Evolutionary conservation across 2,888 invertebrate species (phyloP).

Genomic region (Thereva nobilitata): DNA sequence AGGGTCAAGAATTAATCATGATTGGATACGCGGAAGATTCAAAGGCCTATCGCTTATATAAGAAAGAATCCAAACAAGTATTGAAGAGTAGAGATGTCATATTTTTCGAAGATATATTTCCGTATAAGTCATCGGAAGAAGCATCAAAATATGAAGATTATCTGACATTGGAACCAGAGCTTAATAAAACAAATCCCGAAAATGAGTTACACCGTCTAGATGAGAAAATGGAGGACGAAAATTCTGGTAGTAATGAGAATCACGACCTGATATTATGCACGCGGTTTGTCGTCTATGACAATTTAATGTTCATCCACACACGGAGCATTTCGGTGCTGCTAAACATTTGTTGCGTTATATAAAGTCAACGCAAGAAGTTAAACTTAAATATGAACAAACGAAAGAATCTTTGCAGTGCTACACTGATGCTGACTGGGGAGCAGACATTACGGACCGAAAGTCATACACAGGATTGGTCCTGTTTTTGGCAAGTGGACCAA

Average conservation of each 20-base stretch:
- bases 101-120: conserved; percentile 43
- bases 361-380: conserved; percentile 24
- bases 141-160: background rate
- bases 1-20: no score
- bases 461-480: conserved; percentile 38
- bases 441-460: conserved; percentile 35
- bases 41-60: background rate
- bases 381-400: conserved; percentile 23
- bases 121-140: conserved; percentile 9
- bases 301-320: conserved; percentile 41
- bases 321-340: conserved; percentile 38
- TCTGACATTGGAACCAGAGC: no score
- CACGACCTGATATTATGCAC: conserved; percentile 43
- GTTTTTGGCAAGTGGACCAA: background rate
- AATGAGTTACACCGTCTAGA: no score
- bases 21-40: no score
- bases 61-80: background rate
- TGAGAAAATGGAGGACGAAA: conserved; percentile 1
- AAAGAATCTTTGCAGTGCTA: conserved; percentile 27
- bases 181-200: no score
- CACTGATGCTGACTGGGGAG: conserved; percentile 43
- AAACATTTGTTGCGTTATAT: conserved; percentile 42
- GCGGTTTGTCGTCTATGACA: conserved; percentile 41
- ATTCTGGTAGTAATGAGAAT: conserved; percentile 12
- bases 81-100: conserved; percentile 38